Conservation (phyloP, 2,888 invertebrate genomes). For the Abscondita cerata region DNA sequence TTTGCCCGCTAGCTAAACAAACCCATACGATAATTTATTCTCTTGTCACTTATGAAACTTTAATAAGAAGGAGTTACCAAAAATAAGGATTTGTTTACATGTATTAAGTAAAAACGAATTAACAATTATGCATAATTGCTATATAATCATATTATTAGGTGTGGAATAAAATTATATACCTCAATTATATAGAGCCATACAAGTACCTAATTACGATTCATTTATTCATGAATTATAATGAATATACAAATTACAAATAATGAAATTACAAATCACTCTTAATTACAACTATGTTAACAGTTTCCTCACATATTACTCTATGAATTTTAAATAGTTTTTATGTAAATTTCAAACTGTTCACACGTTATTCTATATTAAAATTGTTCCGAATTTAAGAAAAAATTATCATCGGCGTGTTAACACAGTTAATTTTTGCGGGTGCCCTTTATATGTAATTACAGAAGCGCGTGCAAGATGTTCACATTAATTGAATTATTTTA, state of each 20-base stretch:
- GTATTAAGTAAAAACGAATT: not conserved
- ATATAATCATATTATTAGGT: constrained; percentile 19
- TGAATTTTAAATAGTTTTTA: constrained; percentile 46
- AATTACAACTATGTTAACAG: constrained; percentile 35
- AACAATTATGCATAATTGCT: not conserved
- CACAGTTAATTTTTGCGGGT: too few relatives aligned
- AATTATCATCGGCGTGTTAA: too few relatives aligned
- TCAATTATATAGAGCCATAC: constrained; percentile 4
- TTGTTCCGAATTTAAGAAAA: constrained; percentile 18
- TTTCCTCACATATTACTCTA: constrained; percentile 39
- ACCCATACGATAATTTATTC: too few relatives aligned
- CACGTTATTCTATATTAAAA: constrained; percentile 38
- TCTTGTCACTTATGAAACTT: too few relatives aligned
- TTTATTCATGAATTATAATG: constrained; percentile 30
- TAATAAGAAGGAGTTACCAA: too few relatives aligned
- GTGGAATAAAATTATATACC: constrained; percentile 12
- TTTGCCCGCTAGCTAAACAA: too few relatives aligned
- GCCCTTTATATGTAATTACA: too few relatives aligned
- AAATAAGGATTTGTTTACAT: not conserved
- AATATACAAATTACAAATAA: constrained; percentile 29
- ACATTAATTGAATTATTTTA: constrained; percentile 5
- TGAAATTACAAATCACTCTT: constrained; percentile 30
- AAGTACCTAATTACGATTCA: constrained; percentile 26
- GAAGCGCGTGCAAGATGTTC: constrained; percentile 7
- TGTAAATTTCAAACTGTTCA: constrained; percentile 44